A percentile compares a stretch with the other conserved stretches of the same genome.
phyloP scores from a whole-genome alignment of 1,140 invertebrate genomes.

The Phymorhynchus buccinoides region DNA sequence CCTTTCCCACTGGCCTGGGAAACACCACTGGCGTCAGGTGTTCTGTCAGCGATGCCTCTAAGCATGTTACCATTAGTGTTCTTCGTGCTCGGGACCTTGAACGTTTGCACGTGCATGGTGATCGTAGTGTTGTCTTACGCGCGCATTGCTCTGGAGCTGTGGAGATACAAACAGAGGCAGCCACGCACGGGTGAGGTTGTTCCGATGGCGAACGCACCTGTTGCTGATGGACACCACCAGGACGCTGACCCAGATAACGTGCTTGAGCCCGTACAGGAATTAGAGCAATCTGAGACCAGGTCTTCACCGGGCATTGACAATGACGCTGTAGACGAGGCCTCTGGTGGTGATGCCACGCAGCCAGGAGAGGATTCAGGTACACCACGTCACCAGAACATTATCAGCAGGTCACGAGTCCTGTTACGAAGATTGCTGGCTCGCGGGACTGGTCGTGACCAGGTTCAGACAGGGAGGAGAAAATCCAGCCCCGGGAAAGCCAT shows the following conservation, averaged over 20 bases:
- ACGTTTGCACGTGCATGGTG: slow-evolving; percentile 26
- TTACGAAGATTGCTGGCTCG: too few relatives aligned
- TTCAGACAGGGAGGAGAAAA: too few relatives aligned
- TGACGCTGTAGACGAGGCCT: not conserved
- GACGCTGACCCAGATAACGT: not conserved
- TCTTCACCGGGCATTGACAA: not conserved
- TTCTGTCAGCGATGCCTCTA: slow-evolving; percentile 34
- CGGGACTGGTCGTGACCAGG: too few relatives aligned
- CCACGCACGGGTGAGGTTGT: not conserved
- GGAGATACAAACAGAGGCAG: too few relatives aligned
- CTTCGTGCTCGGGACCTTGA: slow-evolving; percentile 32
- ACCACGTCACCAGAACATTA: too few relatives aligned
- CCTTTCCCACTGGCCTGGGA: slow-evolving; percentile 3
- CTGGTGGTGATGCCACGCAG: not conserved
- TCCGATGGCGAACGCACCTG: not conserved
- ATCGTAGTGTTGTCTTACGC: slow-evolving; percentile 6
- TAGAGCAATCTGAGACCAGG: too few relatives aligned
- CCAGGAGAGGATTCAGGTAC: too few relatives aligned
- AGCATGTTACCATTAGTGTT: slow-evolving; percentile 35
- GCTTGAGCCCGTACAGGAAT: too few relatives aligned
- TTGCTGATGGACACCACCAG: not conserved
- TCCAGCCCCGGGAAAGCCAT: not conserved
- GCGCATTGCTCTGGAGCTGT: too few relatives aligned
- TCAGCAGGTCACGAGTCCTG: too few relatives aligned
- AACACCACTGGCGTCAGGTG: slow-evolving; percentile 38